Conservation (phyloP, 2,113 vertebrate genomes). For the Cyprinus carpio region DNA sequence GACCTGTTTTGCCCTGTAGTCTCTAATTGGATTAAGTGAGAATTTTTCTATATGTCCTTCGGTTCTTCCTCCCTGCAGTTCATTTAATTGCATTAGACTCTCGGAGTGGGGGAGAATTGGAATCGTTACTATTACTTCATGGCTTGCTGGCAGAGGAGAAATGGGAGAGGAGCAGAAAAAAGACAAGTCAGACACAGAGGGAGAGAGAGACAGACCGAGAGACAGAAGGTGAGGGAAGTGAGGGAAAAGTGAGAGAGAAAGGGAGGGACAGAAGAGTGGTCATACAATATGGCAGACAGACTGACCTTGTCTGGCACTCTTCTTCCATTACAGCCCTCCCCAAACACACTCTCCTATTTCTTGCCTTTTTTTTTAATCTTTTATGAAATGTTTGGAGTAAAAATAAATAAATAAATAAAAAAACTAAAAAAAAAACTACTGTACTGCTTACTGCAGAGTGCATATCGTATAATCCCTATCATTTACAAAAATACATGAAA, state of each 20-base stretch:
- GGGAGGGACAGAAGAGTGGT: constrained; percentile 12
- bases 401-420: no score
- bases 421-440: neutral
- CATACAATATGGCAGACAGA: neutral
- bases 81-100: constrained; percentile 74
- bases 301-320: constrained; percentile 8
- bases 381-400: neutral
- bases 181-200: neutral
- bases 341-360: neutral
- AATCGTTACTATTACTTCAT: constrained; percentile 61
- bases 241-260: constrained; percentile 27
- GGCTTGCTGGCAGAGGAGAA: constrained; percentile 49
- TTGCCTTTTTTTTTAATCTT: neutral
- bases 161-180: constrained; percentile 48
- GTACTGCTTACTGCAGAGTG: neutral
- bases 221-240: constrained; percentile 26
- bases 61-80: constrained; percentile 57
- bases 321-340: neutral
- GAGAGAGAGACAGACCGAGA: constrained; percentile 12
- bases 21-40: constrained; percentile 69
- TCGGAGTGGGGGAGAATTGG: constrained; percentile 62
- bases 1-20: constrained; percentile 4
- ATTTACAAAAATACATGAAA: neutral
- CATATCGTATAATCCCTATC: neutral
- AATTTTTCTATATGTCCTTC: constrained; percentile 61